These are phyloP conservation scores for Masticophis lateralis DNA, from an alignment of 2,797 vertebrate genomes.

Conservation along the genomic window DNA sequence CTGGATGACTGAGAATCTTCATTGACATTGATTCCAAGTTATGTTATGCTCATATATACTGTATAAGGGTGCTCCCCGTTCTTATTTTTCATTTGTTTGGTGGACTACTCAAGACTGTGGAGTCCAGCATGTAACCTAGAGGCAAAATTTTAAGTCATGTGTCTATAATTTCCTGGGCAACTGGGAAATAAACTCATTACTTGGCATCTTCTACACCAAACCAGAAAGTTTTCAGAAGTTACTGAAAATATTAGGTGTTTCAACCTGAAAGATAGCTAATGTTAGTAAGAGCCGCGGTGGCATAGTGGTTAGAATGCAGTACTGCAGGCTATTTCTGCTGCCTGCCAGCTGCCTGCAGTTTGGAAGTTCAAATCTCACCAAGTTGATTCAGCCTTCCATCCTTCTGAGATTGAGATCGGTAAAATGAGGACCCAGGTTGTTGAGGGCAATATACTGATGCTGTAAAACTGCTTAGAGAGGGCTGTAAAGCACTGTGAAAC, in stretches of 20 bases:
- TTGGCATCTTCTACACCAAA: background rate
- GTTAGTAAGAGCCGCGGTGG: too few species aligned
- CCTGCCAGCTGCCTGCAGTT: too few species aligned
- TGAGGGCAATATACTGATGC: too few species aligned
- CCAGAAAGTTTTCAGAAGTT: background rate
- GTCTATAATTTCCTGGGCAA: background rate
- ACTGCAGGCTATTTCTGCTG: too few species aligned
- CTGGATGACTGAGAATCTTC: background rate
- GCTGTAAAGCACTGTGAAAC: too few species aligned
- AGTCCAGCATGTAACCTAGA: background rate
- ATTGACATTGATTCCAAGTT: background rate
- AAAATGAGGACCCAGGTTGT: too few species aligned
- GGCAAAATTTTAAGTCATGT: background rate
- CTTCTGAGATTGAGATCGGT: too few species aligned
- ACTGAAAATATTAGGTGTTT: background rate
- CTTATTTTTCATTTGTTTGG: background rate
- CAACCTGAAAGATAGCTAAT: background rate
- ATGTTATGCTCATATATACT: background rate
- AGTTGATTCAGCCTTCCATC: too few species aligned
- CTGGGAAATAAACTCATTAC: background rate
- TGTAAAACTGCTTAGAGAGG: too few species aligned
- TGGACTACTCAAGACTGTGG: background rate
- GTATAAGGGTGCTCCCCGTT: background rate
- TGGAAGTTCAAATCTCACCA: too few species aligned
- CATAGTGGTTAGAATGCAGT: too few species aligned